These are phyloP conservation scores for Acanthisitta chloris DNA, from an alignment of 2,113 vertebrate genomes.

Conservation along the genomic window DNA sequence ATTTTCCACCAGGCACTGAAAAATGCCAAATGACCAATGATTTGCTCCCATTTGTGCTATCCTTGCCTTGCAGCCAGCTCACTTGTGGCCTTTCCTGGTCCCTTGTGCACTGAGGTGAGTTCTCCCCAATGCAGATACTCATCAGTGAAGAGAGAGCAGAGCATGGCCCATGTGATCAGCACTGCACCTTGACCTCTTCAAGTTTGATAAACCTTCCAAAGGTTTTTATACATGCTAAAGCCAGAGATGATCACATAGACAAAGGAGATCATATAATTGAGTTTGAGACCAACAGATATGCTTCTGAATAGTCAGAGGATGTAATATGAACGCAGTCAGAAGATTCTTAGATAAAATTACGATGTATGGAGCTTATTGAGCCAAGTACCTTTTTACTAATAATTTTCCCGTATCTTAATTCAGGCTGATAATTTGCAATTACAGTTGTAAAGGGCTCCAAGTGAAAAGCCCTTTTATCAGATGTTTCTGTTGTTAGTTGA, in stretches of 20 bases:
- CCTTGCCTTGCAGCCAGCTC: neutral
- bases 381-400: constrained; percentile 47
- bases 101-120: rapidly evolving
- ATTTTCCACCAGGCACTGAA: neutral
- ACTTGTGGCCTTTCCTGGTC: neutral
- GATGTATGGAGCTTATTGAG: neutral
- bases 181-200: neutral
- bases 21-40: neutral
- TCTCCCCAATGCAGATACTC: neutral
- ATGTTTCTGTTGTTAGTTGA: constrained; percentile 20
- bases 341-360: neutral
- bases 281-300: neutral
- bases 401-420: constrained; percentile 28
- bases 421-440: constrained; percentile 59
- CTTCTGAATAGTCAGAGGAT: constrained; percentile 15
- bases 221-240: neutral
- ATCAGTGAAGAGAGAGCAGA: neutral
- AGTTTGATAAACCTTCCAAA: neutral
- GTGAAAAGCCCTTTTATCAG: constrained; percentile 33
- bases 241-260: neutral
- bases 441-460: constrained; percentile 20
- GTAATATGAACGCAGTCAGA: neutral
- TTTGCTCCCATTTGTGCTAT: neutral
- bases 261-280: neutral
- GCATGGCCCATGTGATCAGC: neutral